Evolutionary conservation across 1,140 invertebrate species (phyloP).

Genomic region (Sipha flava): DNA sequence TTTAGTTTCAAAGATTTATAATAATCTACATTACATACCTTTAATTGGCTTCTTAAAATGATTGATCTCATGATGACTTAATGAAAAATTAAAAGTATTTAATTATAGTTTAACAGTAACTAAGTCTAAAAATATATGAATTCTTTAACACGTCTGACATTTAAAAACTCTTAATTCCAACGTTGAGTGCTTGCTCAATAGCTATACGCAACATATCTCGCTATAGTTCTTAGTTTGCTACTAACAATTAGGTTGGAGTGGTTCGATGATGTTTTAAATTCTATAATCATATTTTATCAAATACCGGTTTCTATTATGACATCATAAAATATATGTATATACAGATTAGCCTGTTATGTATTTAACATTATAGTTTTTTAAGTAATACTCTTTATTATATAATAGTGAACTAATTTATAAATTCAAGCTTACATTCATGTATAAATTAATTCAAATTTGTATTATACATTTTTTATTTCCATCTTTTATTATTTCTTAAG

Average conservation of each 20-base stretch:
- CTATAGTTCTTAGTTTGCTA: background rate
- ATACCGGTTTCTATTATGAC: background rate
- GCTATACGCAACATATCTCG: background rate
- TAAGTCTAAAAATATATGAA: no score
- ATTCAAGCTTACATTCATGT: no score
- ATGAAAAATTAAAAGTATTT: background rate
- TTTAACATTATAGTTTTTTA: no score
- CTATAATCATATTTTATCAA: background rate
- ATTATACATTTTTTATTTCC: no score
- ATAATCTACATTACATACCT: conserved; percentile 1
- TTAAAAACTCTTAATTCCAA: background rate
- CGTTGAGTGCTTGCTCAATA: background rate
- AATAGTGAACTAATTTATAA: no score
- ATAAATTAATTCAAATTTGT: no score
- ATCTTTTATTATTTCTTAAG: no score
- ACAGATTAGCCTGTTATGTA: no score
- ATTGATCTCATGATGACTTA: background rate
- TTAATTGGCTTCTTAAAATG: conserved; percentile 13
- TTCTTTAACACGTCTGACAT: background rate
- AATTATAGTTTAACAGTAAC: background rate
- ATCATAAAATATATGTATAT: background rate
- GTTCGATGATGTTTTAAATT: background rate
- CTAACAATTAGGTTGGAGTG: background rate
- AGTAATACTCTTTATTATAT: no score
- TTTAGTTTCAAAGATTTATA: no score